A percentile compares a stretch with the other conserved stretches of the same genome.
Conservation (phyloP, 2,113 vertebrate species). For the Pterocles burchelli region DNA sequence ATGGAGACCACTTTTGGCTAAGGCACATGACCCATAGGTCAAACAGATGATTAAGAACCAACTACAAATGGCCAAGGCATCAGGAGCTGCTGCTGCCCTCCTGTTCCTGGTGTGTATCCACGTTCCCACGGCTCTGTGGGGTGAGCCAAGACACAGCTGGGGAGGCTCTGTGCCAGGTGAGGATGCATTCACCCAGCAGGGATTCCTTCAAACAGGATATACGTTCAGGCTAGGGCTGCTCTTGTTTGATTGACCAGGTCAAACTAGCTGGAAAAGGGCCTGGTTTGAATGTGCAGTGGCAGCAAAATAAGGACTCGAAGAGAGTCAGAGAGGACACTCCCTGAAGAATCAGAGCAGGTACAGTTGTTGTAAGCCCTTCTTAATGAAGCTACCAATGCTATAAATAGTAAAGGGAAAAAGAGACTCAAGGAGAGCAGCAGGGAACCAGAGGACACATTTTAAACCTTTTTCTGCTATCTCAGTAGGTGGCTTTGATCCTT, state of each 20-base stretch:
- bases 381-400: not conserved
- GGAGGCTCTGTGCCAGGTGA: not conserved
- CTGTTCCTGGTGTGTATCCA: not conserved
- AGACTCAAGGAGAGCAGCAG: not conserved
- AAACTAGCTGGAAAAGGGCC: not conserved
- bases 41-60: not conserved
- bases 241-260: not conserved
- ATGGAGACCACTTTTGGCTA: not conserved
- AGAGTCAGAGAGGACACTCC: not conserved
- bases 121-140: accelerated
- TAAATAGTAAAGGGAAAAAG: not conserved
- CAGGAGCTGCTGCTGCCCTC: not conserved
- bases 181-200: not conserved
- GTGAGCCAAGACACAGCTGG: not conserved
- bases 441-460: not conserved
- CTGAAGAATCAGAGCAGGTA: not conserved
- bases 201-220: not conserved
- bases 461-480: not conserved
- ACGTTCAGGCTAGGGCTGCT: not conserved
- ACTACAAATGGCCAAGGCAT: not conserved
- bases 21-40: not conserved
- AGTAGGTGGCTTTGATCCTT: not conserved
- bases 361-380: not conserved
- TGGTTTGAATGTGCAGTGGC: not conserved
- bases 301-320: not conserved